phyloP scores from a whole-genome alignment of 2,113 vertebrate species.

The Lophura nycthemera region DNA sequence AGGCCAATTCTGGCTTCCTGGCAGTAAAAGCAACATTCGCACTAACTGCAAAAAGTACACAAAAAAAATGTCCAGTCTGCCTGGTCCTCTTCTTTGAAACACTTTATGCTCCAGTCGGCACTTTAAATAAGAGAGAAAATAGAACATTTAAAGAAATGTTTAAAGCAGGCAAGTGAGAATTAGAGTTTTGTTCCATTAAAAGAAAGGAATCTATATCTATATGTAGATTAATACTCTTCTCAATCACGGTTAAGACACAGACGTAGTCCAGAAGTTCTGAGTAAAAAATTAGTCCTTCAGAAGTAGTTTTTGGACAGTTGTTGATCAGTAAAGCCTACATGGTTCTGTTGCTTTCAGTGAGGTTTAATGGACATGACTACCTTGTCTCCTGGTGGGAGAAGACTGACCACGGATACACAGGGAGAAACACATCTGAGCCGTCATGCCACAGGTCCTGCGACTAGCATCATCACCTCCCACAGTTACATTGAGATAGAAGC shows the following conservation, averaged over 20 bases:
- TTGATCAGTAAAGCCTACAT: background rate
- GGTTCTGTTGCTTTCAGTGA: background rate
- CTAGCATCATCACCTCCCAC: background rate
- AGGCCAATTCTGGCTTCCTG: background rate
- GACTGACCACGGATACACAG: fast-evolving
- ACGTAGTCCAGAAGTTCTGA: background rate
- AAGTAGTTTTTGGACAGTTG: background rate
- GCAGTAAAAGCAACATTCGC: background rate
- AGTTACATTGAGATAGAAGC: background rate
- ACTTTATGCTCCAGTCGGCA: background rate
- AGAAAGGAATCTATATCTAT: background rate
- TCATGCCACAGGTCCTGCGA: fast-evolving
- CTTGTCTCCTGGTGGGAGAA: background rate
- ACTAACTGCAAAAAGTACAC: background rate
- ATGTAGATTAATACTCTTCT: background rate
- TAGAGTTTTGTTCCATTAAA: background rate
- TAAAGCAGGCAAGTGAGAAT: background rate
- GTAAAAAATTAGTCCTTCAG: background rate
- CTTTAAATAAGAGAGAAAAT: background rate
- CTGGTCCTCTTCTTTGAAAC: background rate
- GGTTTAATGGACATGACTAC: background rate
- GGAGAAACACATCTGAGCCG: background rate
- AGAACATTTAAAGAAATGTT: background rate
- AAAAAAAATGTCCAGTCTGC: background rate
- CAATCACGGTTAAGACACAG: background rate